A percentile compares a stretch with the other conserved stretches of the same genome.
These are phyloP conservation scores for Lacanobia oleracea DNA, from an alignment of 2,888 invertebrate genomes.

Conservation along the genomic window DNA sequence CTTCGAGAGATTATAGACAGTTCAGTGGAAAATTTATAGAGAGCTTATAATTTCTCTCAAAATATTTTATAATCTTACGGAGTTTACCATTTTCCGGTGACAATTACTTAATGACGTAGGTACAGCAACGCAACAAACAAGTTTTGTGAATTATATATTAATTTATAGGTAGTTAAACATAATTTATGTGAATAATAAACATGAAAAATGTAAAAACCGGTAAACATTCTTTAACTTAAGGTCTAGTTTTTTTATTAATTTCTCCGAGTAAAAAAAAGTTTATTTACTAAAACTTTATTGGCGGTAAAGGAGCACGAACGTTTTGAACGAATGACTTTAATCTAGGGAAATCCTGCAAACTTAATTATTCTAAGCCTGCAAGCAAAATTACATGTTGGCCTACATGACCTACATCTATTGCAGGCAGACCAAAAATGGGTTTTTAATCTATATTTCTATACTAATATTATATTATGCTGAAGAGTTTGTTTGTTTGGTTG, in stretches of 20 bases:
- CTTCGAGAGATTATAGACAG: not conserved
- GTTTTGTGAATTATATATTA: not conserved
- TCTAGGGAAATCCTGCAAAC: not conserved
- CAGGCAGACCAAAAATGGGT: not conserved
- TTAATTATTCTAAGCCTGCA: not conserved
- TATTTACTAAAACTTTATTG: not conserved
- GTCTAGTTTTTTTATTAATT: not conserved
- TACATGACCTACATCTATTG: not conserved
- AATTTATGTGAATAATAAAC: not conserved
- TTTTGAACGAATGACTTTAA: not conserved
- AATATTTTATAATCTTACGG: no score
- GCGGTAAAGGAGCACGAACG: not conserved
- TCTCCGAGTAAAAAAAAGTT: not conserved
- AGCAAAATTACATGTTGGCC: not conserved
- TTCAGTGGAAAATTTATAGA: no score
- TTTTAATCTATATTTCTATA: not conserved
- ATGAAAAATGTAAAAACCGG: not conserved
- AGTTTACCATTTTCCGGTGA: no score
- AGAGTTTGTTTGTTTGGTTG: no score
- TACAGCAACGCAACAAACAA: not conserved
- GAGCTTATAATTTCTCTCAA: no score
- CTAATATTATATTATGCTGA: no score
- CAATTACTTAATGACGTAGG: not conserved
- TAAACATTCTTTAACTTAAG: not conserved
- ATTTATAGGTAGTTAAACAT: slow-evolving; percentile 2